These are phyloP conservation scores for Rhinopomastus cyanomelas DNA, from an alignment of 2,113 vertebrate genomes.

Conservation along the genomic window DNA sequence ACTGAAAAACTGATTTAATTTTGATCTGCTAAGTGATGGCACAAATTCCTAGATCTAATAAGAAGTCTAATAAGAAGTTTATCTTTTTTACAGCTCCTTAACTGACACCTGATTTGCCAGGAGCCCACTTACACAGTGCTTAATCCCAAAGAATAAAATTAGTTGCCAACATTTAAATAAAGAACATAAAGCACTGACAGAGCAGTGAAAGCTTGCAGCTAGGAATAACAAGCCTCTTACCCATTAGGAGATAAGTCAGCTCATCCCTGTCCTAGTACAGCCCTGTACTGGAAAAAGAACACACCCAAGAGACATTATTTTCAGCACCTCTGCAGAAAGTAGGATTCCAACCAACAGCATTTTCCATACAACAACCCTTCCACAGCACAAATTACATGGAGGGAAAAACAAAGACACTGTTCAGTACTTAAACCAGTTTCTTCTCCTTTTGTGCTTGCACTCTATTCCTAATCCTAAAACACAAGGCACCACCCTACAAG, in stretches of 20 bases:
- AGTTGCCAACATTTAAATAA: neutral
- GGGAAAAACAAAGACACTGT: neutral
- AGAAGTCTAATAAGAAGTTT: neutral
- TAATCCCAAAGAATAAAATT: slow-evolving; percentile 29
- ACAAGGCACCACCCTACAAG: fast-evolving
- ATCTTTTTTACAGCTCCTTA: neutral
- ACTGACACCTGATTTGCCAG: slow-evolving; percentile 45
- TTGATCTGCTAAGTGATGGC: neutral
- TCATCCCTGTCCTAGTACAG: neutral
- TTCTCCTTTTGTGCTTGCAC: fast-evolving
- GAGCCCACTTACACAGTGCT: neutral
- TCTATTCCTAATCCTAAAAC: neutral
- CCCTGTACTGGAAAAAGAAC: fast-evolving
- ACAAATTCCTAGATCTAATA: neutral
- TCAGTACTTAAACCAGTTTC: neutral
- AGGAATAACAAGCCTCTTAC: neutral
- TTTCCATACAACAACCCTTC: neutral
- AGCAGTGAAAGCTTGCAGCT: neutral
- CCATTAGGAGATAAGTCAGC: neutral
- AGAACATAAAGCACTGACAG: neutral
- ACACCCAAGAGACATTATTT: neutral
- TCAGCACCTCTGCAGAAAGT: neutral
- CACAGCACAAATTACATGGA: neutral
- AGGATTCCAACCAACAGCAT: fast-evolving
- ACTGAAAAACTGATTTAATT: neutral